Conservation (phyloP, 2,888 invertebrate species). For the Oegoconia quadripuncta region DNA sequence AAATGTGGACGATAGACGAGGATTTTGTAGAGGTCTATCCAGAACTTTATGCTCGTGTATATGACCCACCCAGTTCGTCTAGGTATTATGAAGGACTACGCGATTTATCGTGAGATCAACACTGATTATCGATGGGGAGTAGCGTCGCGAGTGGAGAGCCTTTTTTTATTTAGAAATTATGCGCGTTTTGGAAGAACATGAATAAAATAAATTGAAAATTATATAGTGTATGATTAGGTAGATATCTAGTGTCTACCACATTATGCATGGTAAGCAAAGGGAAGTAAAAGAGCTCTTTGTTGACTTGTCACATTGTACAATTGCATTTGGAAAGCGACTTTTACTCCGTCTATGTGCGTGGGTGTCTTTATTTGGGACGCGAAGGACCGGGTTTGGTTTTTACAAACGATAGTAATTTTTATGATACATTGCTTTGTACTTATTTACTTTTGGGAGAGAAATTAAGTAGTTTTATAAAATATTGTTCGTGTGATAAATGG, state of each 20-base stretch:
- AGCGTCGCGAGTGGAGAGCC: too few species aligned
- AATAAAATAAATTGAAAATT: too few species aligned
- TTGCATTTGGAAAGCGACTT: conserved; percentile 66
- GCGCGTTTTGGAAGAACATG: too few species aligned
- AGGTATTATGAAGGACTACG: too few species aligned
- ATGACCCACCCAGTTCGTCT: too few species aligned
- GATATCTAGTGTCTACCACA: not conserved
- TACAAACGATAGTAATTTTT: conserved; percentile 45
- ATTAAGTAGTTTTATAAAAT: conserved; percentile 9
- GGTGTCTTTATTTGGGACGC: conserved; percentile 55
- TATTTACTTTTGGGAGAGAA: conserved; percentile 34
- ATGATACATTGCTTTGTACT: conserved; percentile 47
- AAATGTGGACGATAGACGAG: too few species aligned
- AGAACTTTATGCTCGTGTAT: too few species aligned
- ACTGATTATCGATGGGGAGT: too few species aligned
- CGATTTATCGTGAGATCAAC: too few species aligned
- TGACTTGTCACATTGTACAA: conserved; percentile 49
- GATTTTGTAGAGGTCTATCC: too few species aligned
- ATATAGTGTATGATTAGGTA: too few species aligned
- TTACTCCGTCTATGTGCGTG: conserved; percentile 52
- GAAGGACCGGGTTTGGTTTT: conserved; percentile 44
- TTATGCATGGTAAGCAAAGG: conserved; percentile 14
- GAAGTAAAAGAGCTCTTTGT: conserved; percentile 38
- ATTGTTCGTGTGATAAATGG: conserved; percentile 17
- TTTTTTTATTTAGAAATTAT: too few species aligned